Conservation (phyloP, 2,888 invertebrate species). For the Lordiphosa andalusiaca region DNA sequence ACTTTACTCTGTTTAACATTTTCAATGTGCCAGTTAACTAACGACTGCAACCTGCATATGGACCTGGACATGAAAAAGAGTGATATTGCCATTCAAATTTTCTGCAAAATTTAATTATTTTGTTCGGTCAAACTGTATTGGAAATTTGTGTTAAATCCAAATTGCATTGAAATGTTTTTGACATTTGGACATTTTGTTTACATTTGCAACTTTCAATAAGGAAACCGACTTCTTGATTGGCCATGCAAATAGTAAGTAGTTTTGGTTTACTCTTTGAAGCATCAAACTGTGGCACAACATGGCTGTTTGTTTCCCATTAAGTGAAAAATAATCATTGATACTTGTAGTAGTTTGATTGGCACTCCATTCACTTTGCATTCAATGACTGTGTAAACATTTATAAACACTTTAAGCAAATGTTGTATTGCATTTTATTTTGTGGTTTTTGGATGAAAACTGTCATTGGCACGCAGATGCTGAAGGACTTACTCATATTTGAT, state of each 20-base stretch:
- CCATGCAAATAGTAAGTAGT: constrained; percentile 19
- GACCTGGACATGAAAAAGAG: too few species aligned
- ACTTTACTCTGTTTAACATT: too few species aligned
- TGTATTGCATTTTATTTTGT: constrained; percentile 29
- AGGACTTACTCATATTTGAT: neutral
- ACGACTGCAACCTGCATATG: too few species aligned
- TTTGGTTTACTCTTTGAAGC: constrained; percentile 2
- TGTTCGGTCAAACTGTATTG: too few species aligned
- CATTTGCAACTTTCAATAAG: neutral
- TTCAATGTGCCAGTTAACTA: too few species aligned
- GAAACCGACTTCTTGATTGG: neutral
- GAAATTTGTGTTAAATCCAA: too few species aligned
- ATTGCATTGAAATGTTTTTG: constrained; percentile 3
- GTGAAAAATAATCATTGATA: constrained; percentile 26
- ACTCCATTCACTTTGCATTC: constrained; percentile 4
- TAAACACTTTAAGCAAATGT: constrained; percentile 15
- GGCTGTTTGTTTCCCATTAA: neutral
- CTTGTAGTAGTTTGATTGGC: constrained; percentile 25
- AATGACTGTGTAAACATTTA: constrained; percentile 15
- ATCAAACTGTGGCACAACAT: neutral
- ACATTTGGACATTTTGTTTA: constrained; percentile 1
- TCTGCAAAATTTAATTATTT: too few species aligned
- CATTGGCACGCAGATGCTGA: neutral
- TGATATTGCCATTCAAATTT: too few species aligned
- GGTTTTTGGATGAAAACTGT: constrained; percentile 13